Base-by-base conservation (phyloP, 1,140 invertebrate species). In the Amyelois transitella region DNA sequence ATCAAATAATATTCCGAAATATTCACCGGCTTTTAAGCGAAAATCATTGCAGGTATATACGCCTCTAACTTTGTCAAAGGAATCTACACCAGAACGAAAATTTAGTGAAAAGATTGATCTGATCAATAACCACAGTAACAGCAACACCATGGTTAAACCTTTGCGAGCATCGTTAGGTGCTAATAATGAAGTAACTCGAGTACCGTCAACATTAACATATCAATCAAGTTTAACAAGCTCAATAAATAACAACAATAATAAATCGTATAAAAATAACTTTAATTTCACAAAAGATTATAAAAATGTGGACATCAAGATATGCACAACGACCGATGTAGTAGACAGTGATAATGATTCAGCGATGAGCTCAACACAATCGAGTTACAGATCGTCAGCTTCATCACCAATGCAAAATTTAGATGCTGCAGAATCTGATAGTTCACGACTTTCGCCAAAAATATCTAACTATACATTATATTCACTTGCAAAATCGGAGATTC, bases 281-380 rank as follows among this genome's bases (percentile, higher is more conserved):
- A 76, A 69, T 58, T 62, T 51, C 64, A 10, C 64, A 25, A 24
- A 74, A 17, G 76, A 84, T 49, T 86, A 69, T 43, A 86, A 83
- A 66, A 84, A 86, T 59, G 55, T 83, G 18, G 84, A 88, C 62
- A 75, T 86, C 19, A 86, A 85, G 72, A 75, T 83, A 47, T 83
- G 82, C 45, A 88, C 84, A 17, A 68, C 77, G 19, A 85, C 86
- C 58, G 66, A 88, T 24, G 74, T 90, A 49, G 92, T 94, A 66
- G 94, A 96, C 63, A 95, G 94, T 63, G 95, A 96, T 74, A 96
- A 95, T 71, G 95, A 96, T 78, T 96, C 95, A 6, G 94, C 95
- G 1, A 94, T 96, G 63, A 95, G 94, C 74, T 94, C 91, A 25
- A 94, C 94, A 25, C 93, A 92, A 56, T 88, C 92, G 60, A 91